Evolutionary conservation across 2,797 vertebrate species (phyloP), one percentile per base, ranked within the genome.

Genomic region (Karalla daura): DNA sequence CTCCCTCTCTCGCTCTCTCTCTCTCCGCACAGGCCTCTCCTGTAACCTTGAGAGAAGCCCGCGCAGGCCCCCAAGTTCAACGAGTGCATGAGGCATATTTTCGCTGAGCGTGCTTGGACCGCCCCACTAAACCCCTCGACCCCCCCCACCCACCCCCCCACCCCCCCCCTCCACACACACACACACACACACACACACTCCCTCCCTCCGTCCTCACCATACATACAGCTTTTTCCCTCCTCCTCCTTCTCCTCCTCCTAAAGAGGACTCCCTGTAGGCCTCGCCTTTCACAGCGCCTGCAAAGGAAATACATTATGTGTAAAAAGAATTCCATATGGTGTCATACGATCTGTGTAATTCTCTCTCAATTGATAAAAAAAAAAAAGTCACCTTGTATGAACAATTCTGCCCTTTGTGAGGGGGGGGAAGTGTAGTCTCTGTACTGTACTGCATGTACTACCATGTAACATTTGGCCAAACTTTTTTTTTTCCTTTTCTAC

Each of bases 1-100:
- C n/a, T n/a, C n/a, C n/a, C n/a, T n/a, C n/a, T n/a, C n/a, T n/a
- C n/a, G n/a, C n/a, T n/a, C n/a, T n/a, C n/a, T n/a, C n/a, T n/a
- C n/a, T n/a, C n/a, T 85, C 66, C 4, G 63, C 74, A 85, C 84
- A 88, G 85, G 84, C 87, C 82, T 90, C 86, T 90, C 84, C 91
- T 93, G 89, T 93, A 94, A 94, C 92, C 92, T 94, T 94, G 92
- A 93, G 90, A 91, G 88, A 86, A 93, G 91, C 90, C 91, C 75
- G 89, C 79, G 75, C 87, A 90, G 90, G 91, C 91, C 92, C 90
- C 90, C 90, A 91, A 94, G 93, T 94, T 94, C 93, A 94, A 88
- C 87, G 92, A 92, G 93, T 94, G 92, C 93, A 94, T 87, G 90
- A 93, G 91, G 93, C 92, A 94, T 94, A 94, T 94, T 94, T 94